Base-by-base conservation (phyloP, 1,140 invertebrate species). In the Drosophila bocqueti region DNA sequence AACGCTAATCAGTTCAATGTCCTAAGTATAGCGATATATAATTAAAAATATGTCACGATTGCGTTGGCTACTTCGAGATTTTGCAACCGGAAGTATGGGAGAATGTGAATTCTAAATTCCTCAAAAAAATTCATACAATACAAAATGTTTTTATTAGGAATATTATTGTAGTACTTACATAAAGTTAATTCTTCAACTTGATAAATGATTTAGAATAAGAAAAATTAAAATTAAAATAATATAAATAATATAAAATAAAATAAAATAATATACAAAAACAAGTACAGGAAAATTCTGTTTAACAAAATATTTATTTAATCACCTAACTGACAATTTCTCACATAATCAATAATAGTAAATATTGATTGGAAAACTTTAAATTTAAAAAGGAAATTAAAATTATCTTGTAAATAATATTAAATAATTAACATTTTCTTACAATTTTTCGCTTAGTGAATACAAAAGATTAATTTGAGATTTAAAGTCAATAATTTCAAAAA, bases 1-100 rank as follows among this genome's bases (percentile, higher is more conserved):
- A 1, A 31, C 6, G 7, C 8, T 11, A 72, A 50, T 49, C 42
- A 60, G 65, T 68, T 68, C 65, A 68, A 68, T 68, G 65, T 42
- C 63, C 65, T 68, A 46, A 67, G 13, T 8, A 26, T 50, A 18
- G 62, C 11, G 0, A 47, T 24, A 47, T 5, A 8, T n/a, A 36
- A 13, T 18, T 45, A 15, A 11, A 26, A 16, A 18, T 36, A 54
- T 62, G 24, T 36, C 18, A 10, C 18, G 13, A 54, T 21, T 36
- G 6, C 3, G 7, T 0, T 11, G 49, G n/a, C 1, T 15, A 15
- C 21, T 36, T 9, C 24, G 4, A 49, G 10, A 5, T 46, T 5
- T 49, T 29, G 1, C 9, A 26, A 29, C 47, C 15, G 47, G 47
- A 50, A 50, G 47, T n/a, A 10, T 15, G 3, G 11, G 45, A 24